Conservation (phyloP, 2,888 invertebrate genomes). For the Acleris sparsana region DNA sequence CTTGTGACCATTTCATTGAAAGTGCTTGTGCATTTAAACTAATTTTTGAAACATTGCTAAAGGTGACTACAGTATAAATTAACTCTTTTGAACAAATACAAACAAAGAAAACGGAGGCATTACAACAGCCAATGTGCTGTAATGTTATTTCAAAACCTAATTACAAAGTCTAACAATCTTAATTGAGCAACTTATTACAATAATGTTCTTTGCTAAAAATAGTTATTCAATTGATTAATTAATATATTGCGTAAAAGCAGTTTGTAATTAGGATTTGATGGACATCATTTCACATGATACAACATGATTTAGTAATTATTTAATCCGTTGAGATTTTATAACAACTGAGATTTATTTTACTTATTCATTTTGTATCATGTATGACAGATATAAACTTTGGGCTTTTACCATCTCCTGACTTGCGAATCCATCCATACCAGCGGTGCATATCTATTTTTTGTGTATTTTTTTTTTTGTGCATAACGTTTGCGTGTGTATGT, state of each 20-base stretch:
- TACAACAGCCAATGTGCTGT: constrained; percentile 33
- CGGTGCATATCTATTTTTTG: constrained; percentile 79
- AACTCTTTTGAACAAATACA: constrained; percentile 43
- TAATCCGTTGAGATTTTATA: too few relatives aligned
- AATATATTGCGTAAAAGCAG: constrained; percentile 48
- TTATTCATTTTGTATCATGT: constrained; percentile 19
- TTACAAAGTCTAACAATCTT: constrained; percentile 51
- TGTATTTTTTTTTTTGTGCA: too few relatives aligned
- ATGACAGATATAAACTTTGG: constrained; percentile 43
- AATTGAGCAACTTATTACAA: constrained; percentile 41
- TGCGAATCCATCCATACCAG: constrained; percentile 80
- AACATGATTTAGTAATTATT: constrained; percentile 13
- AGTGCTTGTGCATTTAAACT: constrained; percentile 65
- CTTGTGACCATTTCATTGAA: constrained; percentile 45
- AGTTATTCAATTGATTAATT: constrained; percentile 47
- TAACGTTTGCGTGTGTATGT: constrained; percentile 13
- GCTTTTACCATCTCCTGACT: constrained; percentile 65
- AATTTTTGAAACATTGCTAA: constrained; percentile 52
- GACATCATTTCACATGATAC: constrained; percentile 15
- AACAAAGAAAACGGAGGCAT: constrained; percentile 38
- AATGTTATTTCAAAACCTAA: constrained; percentile 40
- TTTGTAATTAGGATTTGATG: constrained; percentile 16
- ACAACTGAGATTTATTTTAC: neutral
- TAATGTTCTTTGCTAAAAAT: constrained; percentile 42
- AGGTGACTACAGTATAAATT: constrained; percentile 53